Base-by-base conservation (phyloP, 2,797 vertebrate species). In the Enteromius fasciolatus region DNA sequence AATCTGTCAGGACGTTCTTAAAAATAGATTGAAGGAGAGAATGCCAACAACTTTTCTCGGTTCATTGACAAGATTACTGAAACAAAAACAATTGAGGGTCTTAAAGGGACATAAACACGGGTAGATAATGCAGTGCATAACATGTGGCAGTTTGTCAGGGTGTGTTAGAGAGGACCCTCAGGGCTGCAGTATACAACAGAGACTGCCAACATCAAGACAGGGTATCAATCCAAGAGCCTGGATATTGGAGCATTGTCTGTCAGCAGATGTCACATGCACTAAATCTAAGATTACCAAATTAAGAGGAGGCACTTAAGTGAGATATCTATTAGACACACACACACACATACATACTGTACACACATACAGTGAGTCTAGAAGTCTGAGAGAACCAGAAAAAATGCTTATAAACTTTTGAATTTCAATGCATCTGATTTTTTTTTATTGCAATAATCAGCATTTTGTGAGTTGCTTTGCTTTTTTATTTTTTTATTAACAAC, bases 221-320 rank as follows among this genome's bases (percentile, higher is more conserved):
- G 31, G 72, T 76, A 83, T 82, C 84, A 76, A 59, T 79, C 48
- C 63, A 76, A 77, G 61, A 77, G 63, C 69, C n/a, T 44, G 74
- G 80, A 81, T 64, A 85, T 54, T 59, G 74, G 74, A 83, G 81
- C 81, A 70, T 84, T 79, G 73, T 63, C 73, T 83, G 81, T 70
- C 81, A 83, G 61, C 81, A 77, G 74, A 83, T 83, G 77, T 83
- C 81, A 83, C 72, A 73, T 69, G 83, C 78, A 80, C 83, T 80
- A 68, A 81, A 84, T 75, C 68, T 80, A 68, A 80, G 73, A 68
- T 80, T 76, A 84, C 78, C 70, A 76, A 80, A 78, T 80, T 84
- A 80, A 78, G 77, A 64, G 81, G 41, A 76, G 77, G 83, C 83
- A 84, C 69, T 80, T 79, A 79, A 64, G 69, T 66, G 36, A 74